Evolutionary conservation across 2,888 invertebrate species (phyloP), one percentile per base, ranked within the genome.

Genomic region (Scaptomyza polygonia): DNA sequence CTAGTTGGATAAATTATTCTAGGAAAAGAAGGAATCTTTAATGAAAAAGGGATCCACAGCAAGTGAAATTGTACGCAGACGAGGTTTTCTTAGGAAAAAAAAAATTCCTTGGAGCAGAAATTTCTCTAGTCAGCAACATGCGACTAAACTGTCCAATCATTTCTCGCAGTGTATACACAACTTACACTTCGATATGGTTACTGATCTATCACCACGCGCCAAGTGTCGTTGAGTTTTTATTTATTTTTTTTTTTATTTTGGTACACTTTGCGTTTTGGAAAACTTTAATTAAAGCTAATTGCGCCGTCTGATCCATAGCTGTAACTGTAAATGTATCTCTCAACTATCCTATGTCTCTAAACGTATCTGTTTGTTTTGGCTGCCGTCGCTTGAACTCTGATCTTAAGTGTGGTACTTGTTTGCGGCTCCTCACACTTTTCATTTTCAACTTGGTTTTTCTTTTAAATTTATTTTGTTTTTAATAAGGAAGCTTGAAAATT

Each of bases 121-220:
- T 25, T 25, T 2, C 25, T 25, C 5, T 25, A 25, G 25, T 25
- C 25, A 4, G 4, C 21, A 21, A 21, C 21, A 4, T 21, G 3
- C 1, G 21, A 21, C 21, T 21, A 21, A 21, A 3, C 3, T 25
- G 4, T 5, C 25, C 25, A 25, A 25, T 5, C 25, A 25, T 25
- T 74, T 74, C 56, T 53, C 18, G 36, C 71, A 67, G 67, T 75
- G 74, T 14, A 63, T 14, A 64, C 16, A 14, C 47, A 49, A 25
- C 63, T 67, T 32, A 18, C 48, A 49, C 61, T 66, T 59, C 32
- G 54, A 59, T 55, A 36, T 55, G 52, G 45, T 59, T 61, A 49
- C 62, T 69, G 74, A 77, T 82, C 87, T 87, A 86, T 77, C 76
- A 86, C 82, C 84, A 85, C 82, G 87, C 84, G 84, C 85, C 86